Evolutionary conservation across 2,113 vertebrate species (phyloP).

Genomic region (Atrichornis clamosus): DNA sequence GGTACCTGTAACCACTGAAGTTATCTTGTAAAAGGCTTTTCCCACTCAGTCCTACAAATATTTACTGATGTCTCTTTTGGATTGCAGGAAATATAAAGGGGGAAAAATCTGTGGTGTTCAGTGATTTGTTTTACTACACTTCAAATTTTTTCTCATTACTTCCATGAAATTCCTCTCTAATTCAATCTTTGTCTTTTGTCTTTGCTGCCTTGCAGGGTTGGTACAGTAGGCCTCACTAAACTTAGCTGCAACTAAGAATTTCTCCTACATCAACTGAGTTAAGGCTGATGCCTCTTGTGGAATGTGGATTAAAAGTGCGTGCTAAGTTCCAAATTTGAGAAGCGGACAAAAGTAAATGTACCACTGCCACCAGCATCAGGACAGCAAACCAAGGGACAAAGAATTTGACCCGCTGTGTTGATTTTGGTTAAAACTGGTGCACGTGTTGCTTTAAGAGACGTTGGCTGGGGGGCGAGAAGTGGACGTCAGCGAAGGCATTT

Average conservation of each 20-base stretch:
- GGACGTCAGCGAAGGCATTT: constrained; percentile 60
- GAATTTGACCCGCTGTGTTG: constrained; percentile 77
- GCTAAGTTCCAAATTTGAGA: constrained; percentile 82
- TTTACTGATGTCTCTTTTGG: neutral
- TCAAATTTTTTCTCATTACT: constrained; percentile 72
- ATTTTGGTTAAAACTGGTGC: constrained; percentile 76
- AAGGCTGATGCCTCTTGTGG: constrained; percentile 86
- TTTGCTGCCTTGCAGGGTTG: constrained; percentile 98
- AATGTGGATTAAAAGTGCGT: constrained; percentile 83
- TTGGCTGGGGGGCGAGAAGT: constrained; percentile 72
- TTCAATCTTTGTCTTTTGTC: constrained; percentile 88
- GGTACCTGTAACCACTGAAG: neutral
- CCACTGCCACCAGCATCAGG: constrained; percentile 86
- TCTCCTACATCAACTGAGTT: constrained; percentile 87
- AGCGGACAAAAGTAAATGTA: constrained; percentile 82
- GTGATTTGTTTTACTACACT: constrained; percentile 72
- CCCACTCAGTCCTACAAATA: neutral
- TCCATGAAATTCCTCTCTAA: constrained; percentile 79
- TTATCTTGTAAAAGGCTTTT: neutral
- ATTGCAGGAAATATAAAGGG: constrained; percentile 32
- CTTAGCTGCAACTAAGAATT: constrained; percentile 86
- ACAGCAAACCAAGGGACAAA: constrained; percentile 94
- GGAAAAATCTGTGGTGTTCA: constrained; percentile 64
- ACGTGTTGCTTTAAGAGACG: constrained; percentile 72
- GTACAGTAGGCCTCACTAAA: constrained; percentile 89